Percentiles rank a stretch among this genome's conserved stretches.
Conservation (phyloP, 2,888 invertebrate species). For the Drosophila buzzatii region DNA sequence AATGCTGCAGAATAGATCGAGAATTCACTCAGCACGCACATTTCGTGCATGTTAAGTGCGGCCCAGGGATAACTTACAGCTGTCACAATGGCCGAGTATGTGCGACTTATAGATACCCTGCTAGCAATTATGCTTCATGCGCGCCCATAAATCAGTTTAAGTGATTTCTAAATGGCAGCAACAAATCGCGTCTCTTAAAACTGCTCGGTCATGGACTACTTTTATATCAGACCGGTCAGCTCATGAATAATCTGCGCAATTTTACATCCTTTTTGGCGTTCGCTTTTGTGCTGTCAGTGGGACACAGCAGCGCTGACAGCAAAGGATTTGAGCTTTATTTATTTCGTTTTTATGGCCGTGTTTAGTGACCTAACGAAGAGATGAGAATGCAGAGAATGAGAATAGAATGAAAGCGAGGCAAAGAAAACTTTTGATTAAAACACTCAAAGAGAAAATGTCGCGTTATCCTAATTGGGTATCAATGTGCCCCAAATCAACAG, state of each 20-base stretch:
- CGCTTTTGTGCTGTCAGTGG: constrained; percentile 23
- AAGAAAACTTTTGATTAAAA: constrained; percentile 73
- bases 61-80: constrained; percentile 31
- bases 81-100: constrained; percentile 1
- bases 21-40: constrained; percentile 74
- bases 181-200: constrained; percentile 19
- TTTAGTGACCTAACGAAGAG: constrained; percentile 28
- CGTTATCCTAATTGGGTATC: constrained; percentile 80
- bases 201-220: constrained; percentile 25
- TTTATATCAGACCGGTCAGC: constrained; percentile 8
- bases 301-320: constrained; percentile 46
- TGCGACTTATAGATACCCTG: constrained; percentile 36
- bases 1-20: constrained; percentile 50
- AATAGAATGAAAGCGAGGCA: constrained; percentile 1
- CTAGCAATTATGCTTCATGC: not conserved
- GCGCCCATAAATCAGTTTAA: constrained; percentile 34
- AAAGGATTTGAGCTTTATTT: constrained; percentile 74
- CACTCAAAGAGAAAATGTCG: constrained; percentile 66
- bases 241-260: constrained; percentile 55
- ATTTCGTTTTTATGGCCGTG: constrained; percentile 70
- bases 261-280: constrained; percentile 43
- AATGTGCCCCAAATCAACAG: constrained; percentile 76
- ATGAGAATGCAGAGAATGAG: constrained; percentile 7
- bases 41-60: constrained; percentile 71
- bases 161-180: constrained; percentile 21